These are phyloP conservation scores for Siniperca undulata DNA, from an alignment of 2,797 vertebrate species.

Conservation along the genomic window DNA sequence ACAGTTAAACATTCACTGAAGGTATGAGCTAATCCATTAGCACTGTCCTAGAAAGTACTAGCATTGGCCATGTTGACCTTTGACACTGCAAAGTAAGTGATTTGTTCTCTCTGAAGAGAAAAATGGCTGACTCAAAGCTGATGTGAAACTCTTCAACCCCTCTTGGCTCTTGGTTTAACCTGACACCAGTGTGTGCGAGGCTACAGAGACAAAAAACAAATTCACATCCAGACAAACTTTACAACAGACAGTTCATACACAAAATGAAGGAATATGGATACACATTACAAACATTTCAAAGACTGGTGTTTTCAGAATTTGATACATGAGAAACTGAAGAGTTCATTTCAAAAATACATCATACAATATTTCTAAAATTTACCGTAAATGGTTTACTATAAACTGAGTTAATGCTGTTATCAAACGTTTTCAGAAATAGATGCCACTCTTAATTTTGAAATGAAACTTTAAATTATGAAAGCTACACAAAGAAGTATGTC, in stretches of 20 bases:
- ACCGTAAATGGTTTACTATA: neutral
- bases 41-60: slow-evolving; percentile 29
- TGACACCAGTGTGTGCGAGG: slow-evolving; percentile 65
- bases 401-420: slow-evolving; percentile 18
- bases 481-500: slow-evolving; percentile 9
- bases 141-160: slow-evolving; percentile 45
- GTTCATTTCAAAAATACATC: slow-evolving; percentile 43
- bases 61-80: slow-evolving; percentile 44
- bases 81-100: slow-evolving; percentile 42
- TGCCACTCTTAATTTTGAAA: slow-evolving; percentile 19
- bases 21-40: slow-evolving; percentile 31
- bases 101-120: slow-evolving; percentile 46
- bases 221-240: slow-evolving; percentile 69
- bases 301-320: slow-evolving; percentile 51
- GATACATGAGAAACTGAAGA: slow-evolving; percentile 58
- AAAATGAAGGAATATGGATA: slow-evolving; percentile 70
- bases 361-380: slow-evolving; percentile 8
- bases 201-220: slow-evolving; percentile 67
- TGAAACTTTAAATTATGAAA: slow-evolving; percentile 32
- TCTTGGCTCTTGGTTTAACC: slow-evolving; percentile 54
- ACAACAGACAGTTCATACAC: slow-evolving; percentile 73
- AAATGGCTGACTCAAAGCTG: slow-evolving; percentile 47
- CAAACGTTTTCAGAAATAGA: slow-evolving; percentile 10
- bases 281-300: slow-evolving; percentile 65
- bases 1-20: slow-evolving; percentile 65